Evolutionary conservation across 2,888 invertebrate genomes (phyloP), one percentile per base, ranked within the genome.

Genomic region (Chromoteleia sp.): DNA sequence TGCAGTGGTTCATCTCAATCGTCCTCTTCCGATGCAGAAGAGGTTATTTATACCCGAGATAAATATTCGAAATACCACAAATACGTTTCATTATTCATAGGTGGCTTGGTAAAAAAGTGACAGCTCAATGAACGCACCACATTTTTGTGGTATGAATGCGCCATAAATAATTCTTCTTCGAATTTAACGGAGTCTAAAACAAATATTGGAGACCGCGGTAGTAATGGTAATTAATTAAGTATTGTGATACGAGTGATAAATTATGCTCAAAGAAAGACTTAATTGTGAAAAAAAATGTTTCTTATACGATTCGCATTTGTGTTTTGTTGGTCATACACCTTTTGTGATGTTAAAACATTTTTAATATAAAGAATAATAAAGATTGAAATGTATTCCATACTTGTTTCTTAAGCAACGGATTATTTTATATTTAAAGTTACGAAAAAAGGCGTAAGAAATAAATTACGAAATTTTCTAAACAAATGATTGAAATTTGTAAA

Each of bases 1-100:
- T 76, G 68, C 76, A 68, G 68, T 61, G 68, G 61, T 33, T 68
- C 61, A 17, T 68, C 54, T 76, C 68, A 76, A 68, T 68, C 75
- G 75, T 67, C 33, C 76, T 50, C 68, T 54, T 61, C 52, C 68
- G 52, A 61, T 61, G 61, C 61, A 52, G 54, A 59, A 52, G 75
- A 59, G 67, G 33, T 59, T 68, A 76, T 76, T 76, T 61, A 76
- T 68, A 68, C 15, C 10, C 25, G 29, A 15, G 25, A 50, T 39
- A 29, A 67, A 68, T 61, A 61, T 61, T 61, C 54, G 43, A 61
- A 76, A 68, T 58, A 41, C 43, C 43, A 52, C 75, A 68, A 76
- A 68, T 52, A 59, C 36, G n/a, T n/a, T n/a, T 59, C 59, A 76
- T 65, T 68, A 76, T 41, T 76, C 59, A 59, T 68, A 59, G 30